Percentiles rank a stretch among this genome's conserved stretches.
Evolutionary conservation across 2,113 vertebrate species (phyloP).

Genomic region (Anarhynchus alexandrinus): DNA sequence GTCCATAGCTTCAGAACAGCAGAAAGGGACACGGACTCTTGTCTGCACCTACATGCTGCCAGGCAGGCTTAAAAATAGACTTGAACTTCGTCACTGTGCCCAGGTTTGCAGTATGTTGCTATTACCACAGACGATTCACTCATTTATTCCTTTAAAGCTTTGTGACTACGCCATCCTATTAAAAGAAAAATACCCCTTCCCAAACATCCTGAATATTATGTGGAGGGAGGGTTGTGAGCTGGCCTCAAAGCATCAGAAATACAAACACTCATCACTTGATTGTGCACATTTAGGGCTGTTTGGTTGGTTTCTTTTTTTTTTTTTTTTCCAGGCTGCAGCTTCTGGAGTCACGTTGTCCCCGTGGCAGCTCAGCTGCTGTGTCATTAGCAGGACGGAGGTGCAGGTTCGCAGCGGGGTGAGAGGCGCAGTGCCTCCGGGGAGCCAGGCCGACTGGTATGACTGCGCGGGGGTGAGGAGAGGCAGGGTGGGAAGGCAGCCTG

Average conservation of each 20-base stretch:
- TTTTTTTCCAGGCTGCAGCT: neutral
- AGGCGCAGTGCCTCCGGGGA: neutral
- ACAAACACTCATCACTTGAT: conserved; percentile 59
- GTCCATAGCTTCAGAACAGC: neutral
- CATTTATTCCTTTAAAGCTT: conserved; percentile 38
- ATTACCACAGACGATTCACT: conserved; percentile 45
- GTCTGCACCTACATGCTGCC: conserved; percentile 15
- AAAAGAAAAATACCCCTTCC: conserved; percentile 59
- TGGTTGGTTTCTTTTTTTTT: neutral
- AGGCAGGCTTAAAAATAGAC: conserved; percentile 33
- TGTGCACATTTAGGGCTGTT: conserved; percentile 15
- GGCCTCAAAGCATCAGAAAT: conserved; percentile 59
- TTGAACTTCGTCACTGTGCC: conserved; percentile 20
- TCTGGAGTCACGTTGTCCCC: conserved; percentile 30
- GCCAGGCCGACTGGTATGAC: conserved; percentile 5
- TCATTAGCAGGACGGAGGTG: conserved; percentile 30
- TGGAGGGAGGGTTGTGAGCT: conserved; percentile 39
- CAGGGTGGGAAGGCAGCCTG: neutral
- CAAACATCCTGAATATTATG: conserved; percentile 51
- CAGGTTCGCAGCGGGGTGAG: neutral
- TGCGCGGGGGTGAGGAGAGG: neutral
- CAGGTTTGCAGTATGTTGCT: neutral
- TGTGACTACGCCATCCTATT: conserved; percentile 60
- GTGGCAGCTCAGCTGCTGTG: neutral
- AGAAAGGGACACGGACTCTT: neutral